phyloP scores from a whole-genome alignment of 2,888 invertebrate genomes.

The Ophioninae sp. region DNA sequence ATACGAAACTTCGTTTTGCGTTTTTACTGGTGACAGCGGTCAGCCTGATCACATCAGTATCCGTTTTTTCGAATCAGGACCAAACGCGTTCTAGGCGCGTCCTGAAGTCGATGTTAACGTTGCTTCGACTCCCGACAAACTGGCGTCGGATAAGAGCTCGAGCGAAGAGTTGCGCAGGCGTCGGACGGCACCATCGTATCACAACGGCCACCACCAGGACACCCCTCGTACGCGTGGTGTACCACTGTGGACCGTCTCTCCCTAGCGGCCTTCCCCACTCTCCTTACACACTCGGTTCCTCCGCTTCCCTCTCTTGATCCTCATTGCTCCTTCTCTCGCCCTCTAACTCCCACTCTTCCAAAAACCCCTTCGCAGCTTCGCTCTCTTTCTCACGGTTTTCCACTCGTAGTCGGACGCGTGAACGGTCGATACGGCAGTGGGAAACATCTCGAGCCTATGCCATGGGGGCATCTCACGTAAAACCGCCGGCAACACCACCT shows the following conservation, averaged over 20 bases:
- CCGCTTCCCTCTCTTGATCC: conserved; percentile 35
- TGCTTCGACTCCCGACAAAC: conserved; percentile 79
- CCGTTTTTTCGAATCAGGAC: conserved; percentile 51
- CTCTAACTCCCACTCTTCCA: conserved; percentile 28
- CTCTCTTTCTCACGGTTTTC: conserved; percentile 45
- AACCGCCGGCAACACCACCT: conserved; percentile 61
- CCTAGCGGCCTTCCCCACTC: not conserved
- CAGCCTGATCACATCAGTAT: conserved; percentile 18
- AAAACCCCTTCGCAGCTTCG: not conserved
- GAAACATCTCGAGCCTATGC: conserved; percentile 62
- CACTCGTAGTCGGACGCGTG: conserved; percentile 57
- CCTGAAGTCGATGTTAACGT: conserved; percentile 73
- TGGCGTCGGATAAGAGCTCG: conserved; percentile 75
- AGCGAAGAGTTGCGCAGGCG: conserved; percentile 75
- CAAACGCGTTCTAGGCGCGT: conserved; percentile 62
- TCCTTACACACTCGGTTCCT: conserved; percentile 2
- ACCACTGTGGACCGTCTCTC: conserved; percentile 60
- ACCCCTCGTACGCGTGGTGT: conserved; percentile 57
- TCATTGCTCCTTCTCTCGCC: conserved; percentile 41
- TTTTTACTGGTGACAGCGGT: not conserved
- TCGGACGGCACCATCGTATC: conserved; percentile 61
- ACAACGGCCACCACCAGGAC: conserved; percentile 57
- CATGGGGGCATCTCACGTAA: conserved; percentile 47
- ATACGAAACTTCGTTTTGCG: not conserved
- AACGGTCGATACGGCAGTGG: conserved; percentile 77